Conservation (phyloP, 2,113 vertebrate genomes). For the Narcine bancroftii region DNA sequence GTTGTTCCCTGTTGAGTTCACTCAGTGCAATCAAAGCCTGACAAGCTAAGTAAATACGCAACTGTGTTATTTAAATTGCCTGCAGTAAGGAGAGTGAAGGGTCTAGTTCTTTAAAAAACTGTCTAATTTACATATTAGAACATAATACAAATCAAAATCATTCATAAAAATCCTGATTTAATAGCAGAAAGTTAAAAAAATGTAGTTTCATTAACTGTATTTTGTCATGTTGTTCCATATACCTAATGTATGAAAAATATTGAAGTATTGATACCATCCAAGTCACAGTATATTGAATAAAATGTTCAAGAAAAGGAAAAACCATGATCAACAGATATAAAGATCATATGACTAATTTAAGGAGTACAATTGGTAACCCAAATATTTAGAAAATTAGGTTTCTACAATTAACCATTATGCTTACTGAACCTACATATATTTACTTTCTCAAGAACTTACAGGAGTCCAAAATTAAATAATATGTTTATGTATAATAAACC, state of each 20-base stretch:
- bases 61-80: background rate
- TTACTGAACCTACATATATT: background rate
- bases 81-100: background rate
- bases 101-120: background rate
- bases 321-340: background rate
- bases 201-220: background rate
- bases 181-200: background rate
- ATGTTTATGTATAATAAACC: background rate
- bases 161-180: background rate
- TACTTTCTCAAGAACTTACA: background rate
- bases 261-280: background rate
- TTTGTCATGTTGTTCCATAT: background rate
- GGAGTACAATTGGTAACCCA: background rate
- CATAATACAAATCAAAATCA: background rate
- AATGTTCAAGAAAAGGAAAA: background rate
- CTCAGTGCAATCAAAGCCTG: conserved; percentile 59
- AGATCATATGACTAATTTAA: background rate
- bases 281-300: background rate
- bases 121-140: background rate
- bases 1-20: conserved; percentile 55
- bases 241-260: background rate
- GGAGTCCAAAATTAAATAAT: too few species aligned
- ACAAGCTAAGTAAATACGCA: conserved; percentile 45
- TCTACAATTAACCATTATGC: background rate
- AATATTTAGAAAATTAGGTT: background rate